Conservation (phyloP, 2,888 invertebrate species). For the Machimus rusticus region DNA sequence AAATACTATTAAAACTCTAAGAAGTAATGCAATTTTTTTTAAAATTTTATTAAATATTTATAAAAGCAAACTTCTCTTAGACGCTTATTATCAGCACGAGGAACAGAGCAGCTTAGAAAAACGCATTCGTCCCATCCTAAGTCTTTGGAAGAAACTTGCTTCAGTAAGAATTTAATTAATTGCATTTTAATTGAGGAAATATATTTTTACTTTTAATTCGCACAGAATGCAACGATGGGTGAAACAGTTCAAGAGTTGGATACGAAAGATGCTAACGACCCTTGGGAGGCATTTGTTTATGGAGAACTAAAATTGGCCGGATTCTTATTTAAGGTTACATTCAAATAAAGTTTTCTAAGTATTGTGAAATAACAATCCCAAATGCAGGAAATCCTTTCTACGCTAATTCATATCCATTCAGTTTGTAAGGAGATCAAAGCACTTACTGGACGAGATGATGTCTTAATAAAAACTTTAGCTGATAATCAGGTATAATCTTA, state of each 20-base stretch:
- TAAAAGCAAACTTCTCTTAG: slow-evolving; percentile 13
- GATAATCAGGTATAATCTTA: slow-evolving; percentile 55
- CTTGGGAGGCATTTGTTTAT: slow-evolving; percentile 59
- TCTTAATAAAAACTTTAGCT: slow-evolving; percentile 52
- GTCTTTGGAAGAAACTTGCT: slow-evolving; percentile 83
- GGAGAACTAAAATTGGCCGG: slow-evolving; percentile 57
- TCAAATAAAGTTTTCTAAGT: not conserved
- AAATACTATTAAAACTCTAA: slow-evolving; percentile 56
- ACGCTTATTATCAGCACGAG: slow-evolving; percentile 53
- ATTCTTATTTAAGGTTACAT: slow-evolving; percentile 52
- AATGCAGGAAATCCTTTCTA: slow-evolving; percentile 55
- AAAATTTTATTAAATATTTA: not conserved
- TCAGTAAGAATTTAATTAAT: slow-evolving; percentile 55
- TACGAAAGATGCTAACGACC: slow-evolving; percentile 48
- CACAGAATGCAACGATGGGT: slow-evolving; percentile 52
- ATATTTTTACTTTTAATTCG: not conserved
- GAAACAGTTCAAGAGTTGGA: slow-evolving; percentile 52
- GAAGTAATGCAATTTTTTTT: slow-evolving; percentile 48
- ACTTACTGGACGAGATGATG: slow-evolving; percentile 49
- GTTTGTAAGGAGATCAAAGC: slow-evolving; percentile 52
- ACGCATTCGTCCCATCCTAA: slow-evolving; percentile 74
- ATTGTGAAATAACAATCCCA: not conserved
- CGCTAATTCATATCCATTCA: slow-evolving; percentile 55
- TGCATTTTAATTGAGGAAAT: not conserved
- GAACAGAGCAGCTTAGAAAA: slow-evolving; percentile 65